Conservation (phyloP, 2,113 vertebrate species). For the Tauraco erythrolophus region DNA sequence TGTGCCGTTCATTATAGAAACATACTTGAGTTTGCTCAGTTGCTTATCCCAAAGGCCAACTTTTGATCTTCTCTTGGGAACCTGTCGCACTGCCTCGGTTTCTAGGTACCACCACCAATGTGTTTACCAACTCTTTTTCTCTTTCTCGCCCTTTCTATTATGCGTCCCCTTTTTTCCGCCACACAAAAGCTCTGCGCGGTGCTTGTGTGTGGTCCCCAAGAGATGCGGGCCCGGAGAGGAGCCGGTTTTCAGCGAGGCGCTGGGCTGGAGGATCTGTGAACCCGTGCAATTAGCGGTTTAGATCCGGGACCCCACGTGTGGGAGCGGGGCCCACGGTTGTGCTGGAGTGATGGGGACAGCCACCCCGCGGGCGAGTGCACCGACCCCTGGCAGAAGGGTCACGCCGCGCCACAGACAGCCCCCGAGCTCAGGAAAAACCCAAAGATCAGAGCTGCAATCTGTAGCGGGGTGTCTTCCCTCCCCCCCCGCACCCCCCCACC, state of each 20-base stretch:
- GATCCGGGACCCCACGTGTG: slow-evolving; percentile 75
- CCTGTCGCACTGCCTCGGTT: slow-evolving; percentile 61
- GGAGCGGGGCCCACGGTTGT: slow-evolving; percentile 48
- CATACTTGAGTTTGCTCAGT: slow-evolving; percentile 60
- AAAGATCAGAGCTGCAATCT: slow-evolving; percentile 46
- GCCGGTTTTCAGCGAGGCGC: slow-evolving; percentile 30
- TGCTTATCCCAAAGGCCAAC: slow-evolving; percentile 63
- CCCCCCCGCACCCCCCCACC: background rate
- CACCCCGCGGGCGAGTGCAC: slow-evolving; percentile 49
- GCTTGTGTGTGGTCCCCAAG: slow-evolving; percentile 82
- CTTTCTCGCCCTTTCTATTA: slow-evolving; percentile 63
- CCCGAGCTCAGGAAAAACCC: slow-evolving; percentile 61
- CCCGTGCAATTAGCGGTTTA: slow-evolving; percentile 75
- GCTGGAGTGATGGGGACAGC: background rate
- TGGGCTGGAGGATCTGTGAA: slow-evolving; percentile 71
- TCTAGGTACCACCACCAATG: slow-evolving; percentile 67
- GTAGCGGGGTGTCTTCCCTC: slow-evolving; percentile 27
- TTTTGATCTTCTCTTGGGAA: slow-evolving; percentile 76
- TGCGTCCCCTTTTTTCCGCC: slow-evolving; percentile 44
- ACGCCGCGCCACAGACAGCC: slow-evolving; percentile 33
- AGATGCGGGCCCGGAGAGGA: slow-evolving; percentile 65
- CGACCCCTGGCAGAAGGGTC: slow-evolving; percentile 71
- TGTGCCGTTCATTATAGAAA: slow-evolving; percentile 50
- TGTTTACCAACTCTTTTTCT: slow-evolving; percentile 74
- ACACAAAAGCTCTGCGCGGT: slow-evolving; percentile 62